Percentiles rank a stretch among this genome's conserved stretches.
Evolutionary conservation across 1,140 invertebrate genomes (phyloP).

Genomic region (Lucilia sericata): DNA sequence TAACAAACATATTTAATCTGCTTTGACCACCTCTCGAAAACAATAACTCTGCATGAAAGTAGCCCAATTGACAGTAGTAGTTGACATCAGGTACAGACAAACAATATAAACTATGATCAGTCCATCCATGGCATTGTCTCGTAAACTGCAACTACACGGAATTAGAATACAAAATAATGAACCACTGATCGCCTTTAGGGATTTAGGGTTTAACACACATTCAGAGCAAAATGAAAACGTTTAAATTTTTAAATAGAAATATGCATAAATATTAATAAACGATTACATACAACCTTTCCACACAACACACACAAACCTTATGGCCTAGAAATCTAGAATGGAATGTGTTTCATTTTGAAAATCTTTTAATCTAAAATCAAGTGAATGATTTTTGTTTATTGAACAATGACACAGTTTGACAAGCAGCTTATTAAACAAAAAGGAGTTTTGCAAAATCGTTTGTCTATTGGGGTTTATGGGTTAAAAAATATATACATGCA

Average conservation of each 20-base stretch:
- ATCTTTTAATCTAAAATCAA: too few relatives aligned
- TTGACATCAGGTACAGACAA: not conserved
- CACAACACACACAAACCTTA: too few relatives aligned
- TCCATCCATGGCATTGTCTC: not conserved
- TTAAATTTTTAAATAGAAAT: not conserved
- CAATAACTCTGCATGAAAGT: constrained; percentile 32
- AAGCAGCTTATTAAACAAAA: not conserved
- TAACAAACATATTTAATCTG: not conserved
- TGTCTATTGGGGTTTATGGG: not conserved
- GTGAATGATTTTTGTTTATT: too few relatives aligned
- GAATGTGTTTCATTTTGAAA: too few relatives aligned
- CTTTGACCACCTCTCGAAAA: not conserved
- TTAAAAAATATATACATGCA: not conserved
- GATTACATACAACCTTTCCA: not conserved
- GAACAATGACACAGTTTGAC: not conserved
- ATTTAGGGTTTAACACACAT: constrained; percentile 11
- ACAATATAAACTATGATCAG: not conserved
- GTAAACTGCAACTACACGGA: not conserved
- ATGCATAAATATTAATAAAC: constrained; percentile 39
- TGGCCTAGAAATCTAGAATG: too few relatives aligned
- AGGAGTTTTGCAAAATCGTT: not conserved
- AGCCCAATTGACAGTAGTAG: not conserved
- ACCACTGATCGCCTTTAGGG: constrained; percentile 31
- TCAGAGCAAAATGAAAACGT: not conserved
- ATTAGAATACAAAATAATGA: constrained; percentile 30